Evolutionary conservation across 2,797 vertebrate genomes (phyloP), one percentile per base, ranked within the genome.

Genomic region (Melanotaenia parkinsoni): DNA sequence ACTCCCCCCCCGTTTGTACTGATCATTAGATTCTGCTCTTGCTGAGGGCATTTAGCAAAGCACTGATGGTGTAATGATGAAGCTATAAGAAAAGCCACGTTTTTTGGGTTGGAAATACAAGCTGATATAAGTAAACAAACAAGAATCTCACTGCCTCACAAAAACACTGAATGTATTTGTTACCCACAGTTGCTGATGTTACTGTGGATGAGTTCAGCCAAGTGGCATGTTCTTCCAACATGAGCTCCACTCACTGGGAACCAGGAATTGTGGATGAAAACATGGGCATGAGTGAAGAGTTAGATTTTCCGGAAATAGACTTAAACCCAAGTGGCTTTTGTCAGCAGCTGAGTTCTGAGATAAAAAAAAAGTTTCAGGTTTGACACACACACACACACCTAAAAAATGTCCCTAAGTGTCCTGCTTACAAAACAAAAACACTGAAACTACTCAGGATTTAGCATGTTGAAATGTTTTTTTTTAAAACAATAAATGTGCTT

Each of bases 351-450:
- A 95, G 89, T 83, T 92, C 95, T 11, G 95, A 97, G 75, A 88
- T 95, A 1, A 92, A 95, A 51, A 95, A 91, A 70, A 98, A 96
- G 91, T 92, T 95, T 18, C 87, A 97, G 94, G 97, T 95, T 65
- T 13, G 70, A 79, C 28, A 51, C 24, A 26, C 5, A 58, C 18
- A 38, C 38, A 26, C 14, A n/a, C 32, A 33, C 32, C 32, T 37
- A 28, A 3, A 0, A 0, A 35, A 8, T 13, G 20, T 63, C 13
- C 50, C 18, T 24, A 22, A 10, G 14, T 32, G 0, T 12, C 12
- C 14, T 59, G 60, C 50, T 60, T 69, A 16, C 56, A 7, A 67
- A 66, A 12, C 24, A 14, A 6, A 30, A 57, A 12, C 35, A 54
- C 35, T 26, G 20, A 45, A 62, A 63, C 20, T 16, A 30, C 7